phyloP scores from a whole-genome alignment of 2,888 invertebrate genomes.

The Ypsolopha scabrella region DNA sequence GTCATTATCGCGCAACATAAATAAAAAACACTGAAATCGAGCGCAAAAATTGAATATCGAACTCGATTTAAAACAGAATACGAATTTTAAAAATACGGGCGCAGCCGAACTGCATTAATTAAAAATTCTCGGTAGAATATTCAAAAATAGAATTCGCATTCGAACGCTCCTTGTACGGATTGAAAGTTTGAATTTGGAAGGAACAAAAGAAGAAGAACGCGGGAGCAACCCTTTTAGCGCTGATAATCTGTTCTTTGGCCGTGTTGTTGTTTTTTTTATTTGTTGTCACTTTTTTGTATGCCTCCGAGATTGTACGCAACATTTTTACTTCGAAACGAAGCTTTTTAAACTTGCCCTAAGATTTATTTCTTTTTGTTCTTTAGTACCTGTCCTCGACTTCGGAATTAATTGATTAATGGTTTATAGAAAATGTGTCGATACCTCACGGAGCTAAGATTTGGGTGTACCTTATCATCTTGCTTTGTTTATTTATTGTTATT shows the following conservation, averaged over 20 bases:
- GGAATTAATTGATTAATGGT: slow-evolving; percentile 65
- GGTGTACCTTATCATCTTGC: neutral
- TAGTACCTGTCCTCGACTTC: slow-evolving; percentile 45
- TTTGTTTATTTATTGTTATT: neutral
- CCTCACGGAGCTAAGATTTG: slow-evolving; percentile 17
- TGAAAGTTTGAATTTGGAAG: slow-evolving; percentile 67
- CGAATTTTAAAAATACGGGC: slow-evolving; percentile 67
- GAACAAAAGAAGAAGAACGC: slow-evolving; percentile 66
- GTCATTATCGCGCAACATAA: slow-evolving; percentile 70
- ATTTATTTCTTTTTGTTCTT: slow-evolving; percentile 62
- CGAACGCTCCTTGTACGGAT: slow-evolving; percentile 68
- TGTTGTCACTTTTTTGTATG: slow-evolving; percentile 70
- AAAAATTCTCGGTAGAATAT: slow-evolving; percentile 71
- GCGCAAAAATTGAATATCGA: slow-evolving; percentile 69
- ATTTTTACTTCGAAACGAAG: slow-evolving; percentile 69
- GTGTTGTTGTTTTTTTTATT: slow-evolving; percentile 58
- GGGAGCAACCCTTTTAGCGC: slow-evolving; percentile 71
- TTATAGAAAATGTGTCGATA: slow-evolving; percentile 45
- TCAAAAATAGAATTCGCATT: slow-evolving; percentile 71
- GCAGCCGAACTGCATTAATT: slow-evolving; percentile 66
- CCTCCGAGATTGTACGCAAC: slow-evolving; percentile 66
- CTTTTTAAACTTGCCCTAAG: slow-evolving; percentile 56
- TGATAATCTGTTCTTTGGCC: slow-evolving; percentile 69
- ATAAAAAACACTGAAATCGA: slow-evolving; percentile 63
- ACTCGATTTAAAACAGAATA: slow-evolving; percentile 67